Percentiles rank a stretch among this genome's conserved stretches.
Conservation (phyloP, 2,888 invertebrate species). For the Anthophora plumipes region DNA sequence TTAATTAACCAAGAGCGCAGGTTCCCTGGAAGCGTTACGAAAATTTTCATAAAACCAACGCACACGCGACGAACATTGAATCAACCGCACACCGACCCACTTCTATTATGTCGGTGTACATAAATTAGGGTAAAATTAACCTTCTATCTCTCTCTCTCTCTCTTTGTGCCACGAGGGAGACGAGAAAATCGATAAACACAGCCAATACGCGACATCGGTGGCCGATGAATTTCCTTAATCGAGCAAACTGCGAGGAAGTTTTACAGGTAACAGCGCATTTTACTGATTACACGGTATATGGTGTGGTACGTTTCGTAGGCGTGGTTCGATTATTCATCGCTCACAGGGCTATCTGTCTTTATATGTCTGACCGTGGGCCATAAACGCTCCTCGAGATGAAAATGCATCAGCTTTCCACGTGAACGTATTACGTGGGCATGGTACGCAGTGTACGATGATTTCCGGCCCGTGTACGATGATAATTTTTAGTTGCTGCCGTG, state of each 20-base stretch:
- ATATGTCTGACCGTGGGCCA: slow-evolving; percentile 28
- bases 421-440: slow-evolving; percentile 2
- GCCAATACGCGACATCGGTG: slow-evolving; percentile 26
- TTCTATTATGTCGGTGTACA: slow-evolving; percentile 17
- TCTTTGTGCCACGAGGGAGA: background rate
- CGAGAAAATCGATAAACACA: slow-evolving; percentile 46
- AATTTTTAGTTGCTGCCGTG: background rate
- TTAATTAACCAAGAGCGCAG: slow-evolving; percentile 25
- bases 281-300: slow-evolving; percentile 56
- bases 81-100: slow-evolving; percentile 11
- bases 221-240: slow-evolving; percentile 51
- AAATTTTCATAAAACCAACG: slow-evolving; percentile 29
- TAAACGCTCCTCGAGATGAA: slow-evolving; percentile 33
- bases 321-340: slow-evolving; percentile 61
- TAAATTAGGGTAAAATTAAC: slow-evolving; percentile 45
- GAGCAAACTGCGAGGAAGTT: slow-evolving; percentile 39
- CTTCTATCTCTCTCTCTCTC: background rate
- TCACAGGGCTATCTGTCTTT: slow-evolving; percentile 59
- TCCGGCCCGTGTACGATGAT: background rate
- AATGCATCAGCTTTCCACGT: slow-evolving; percentile 27
- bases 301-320: slow-evolving; percentile 42
- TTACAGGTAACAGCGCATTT: slow-evolving; percentile 43
- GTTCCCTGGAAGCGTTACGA: background rate
- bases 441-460: background rate
- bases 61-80: background rate